These are phyloP conservation scores for Cassiopea xamachana DNA, from an alignment of 30 jellyfish, hydroid and myxozoan genomes.

Conservation along the genomic window DNA sequence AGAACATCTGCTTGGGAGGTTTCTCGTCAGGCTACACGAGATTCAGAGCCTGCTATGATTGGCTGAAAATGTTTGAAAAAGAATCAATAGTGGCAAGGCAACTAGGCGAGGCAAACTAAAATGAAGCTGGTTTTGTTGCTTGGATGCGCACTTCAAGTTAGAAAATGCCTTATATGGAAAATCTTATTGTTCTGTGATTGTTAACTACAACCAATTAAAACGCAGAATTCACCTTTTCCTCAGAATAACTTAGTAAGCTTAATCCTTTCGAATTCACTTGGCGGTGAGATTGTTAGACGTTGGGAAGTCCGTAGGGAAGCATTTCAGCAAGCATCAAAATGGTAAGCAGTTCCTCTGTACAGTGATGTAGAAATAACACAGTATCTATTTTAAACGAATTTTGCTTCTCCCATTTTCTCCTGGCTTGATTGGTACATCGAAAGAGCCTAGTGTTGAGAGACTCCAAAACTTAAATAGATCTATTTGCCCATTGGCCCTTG, in stretches of 20 bases:
- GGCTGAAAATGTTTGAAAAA: too few species aligned
- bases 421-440: too few species aligned
- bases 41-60: neutral
- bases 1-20: too few species aligned
- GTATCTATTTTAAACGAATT: too few species aligned
- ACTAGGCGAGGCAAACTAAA: slow-evolving; percentile 2
- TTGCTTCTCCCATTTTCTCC: too few species aligned
- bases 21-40: too few species aligned
- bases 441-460: too few species aligned
- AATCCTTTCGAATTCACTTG: slow-evolving; percentile 51
- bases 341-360: slow-evolving; percentile 33
- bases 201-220: slow-evolving; percentile 36
- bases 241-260: slow-evolving; percentile 20
- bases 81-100: neutral
- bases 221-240: neutral
- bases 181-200: slow-evolving; percentile 44
- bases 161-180: slow-evolving; percentile 59
- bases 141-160: slow-evolving; percentile 38
- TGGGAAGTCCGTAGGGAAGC: neutral
- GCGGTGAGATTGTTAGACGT: neutral
- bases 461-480: too few species aligned
- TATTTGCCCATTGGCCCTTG: too few species aligned
- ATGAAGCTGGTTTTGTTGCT: slow-evolving; percentile 8
- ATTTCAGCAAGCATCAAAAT: slow-evolving; percentile 5
- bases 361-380: too few species aligned